These are phyloP conservation scores for Labia minor DNA, from an alignment of 2,888 invertebrate species.

Conservation along the genomic window DNA sequence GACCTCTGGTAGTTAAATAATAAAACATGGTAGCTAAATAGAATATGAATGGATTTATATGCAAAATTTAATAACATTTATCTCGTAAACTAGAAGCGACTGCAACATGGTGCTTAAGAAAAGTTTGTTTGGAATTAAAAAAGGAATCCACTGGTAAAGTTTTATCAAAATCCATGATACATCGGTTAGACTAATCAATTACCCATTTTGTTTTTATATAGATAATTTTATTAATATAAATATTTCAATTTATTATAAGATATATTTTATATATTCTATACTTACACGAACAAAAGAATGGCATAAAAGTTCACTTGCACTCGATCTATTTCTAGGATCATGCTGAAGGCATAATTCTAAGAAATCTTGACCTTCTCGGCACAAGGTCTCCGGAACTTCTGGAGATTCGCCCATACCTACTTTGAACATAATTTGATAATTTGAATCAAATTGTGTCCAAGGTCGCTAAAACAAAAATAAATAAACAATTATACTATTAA, in stretches of 20 bases:
- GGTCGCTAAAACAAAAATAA: slow-evolving; percentile 53
- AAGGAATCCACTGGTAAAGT: too few species aligned
- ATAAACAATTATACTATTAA: not conserved
- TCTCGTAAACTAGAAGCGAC: too few species aligned
- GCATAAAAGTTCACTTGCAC: slow-evolving; percentile 57
- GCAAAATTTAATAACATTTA: too few species aligned
- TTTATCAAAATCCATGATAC: too few species aligned
- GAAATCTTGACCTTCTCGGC: slow-evolving; percentile 74
- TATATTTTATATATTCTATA: not conserved
- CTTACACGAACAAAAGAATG: slow-evolving; percentile 56
- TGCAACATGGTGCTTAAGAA: too few species aligned
- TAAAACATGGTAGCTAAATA: too few species aligned
- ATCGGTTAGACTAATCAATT: too few species aligned
- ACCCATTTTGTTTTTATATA: too few species aligned
- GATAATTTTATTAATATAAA: not conserved
- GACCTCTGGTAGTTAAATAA: too few species aligned
- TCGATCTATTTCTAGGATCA: slow-evolving; percentile 61
- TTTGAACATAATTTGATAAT: slow-evolving; percentile 91
- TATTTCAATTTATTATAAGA: not conserved
- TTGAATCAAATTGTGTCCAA: slow-evolving; percentile 84
- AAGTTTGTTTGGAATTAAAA: too few species aligned
- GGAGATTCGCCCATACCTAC: slow-evolving; percentile 88
- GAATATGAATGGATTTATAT: too few species aligned
- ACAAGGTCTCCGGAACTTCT: slow-evolving; percentile 59
- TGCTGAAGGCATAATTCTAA: slow-evolving; percentile 67